Base-by-base conservation (phyloP, 2,888 invertebrate genomes). In the Philopedon plagiatum region DNA sequence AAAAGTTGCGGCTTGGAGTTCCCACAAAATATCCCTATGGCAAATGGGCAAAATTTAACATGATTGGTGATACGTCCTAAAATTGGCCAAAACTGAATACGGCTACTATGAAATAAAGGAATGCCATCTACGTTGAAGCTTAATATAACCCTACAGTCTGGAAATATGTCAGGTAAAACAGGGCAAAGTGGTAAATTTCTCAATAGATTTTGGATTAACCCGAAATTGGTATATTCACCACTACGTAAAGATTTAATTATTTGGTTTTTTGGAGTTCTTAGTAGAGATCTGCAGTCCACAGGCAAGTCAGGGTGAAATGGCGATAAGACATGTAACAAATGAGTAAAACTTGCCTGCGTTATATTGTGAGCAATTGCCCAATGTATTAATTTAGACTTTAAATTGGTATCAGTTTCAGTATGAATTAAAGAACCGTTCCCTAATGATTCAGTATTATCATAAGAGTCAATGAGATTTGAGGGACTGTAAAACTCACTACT, bases 71-170 rank as follows among this genome's bases (percentile, higher is more conserved):
- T 51, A 13, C n/a, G 29, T 26, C 51, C 4, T 13, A 51, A 51
- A 13, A 51, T 51, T 5, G 51, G 51, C 21, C 51, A 51, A 26
- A 51, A 51, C 13, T 51, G 51, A 11, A 51, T 51, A 29, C 13
- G 18, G 23, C 23, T 51, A 15, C 51, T 51, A 5, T 51, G 0
- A 51, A 51, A 51, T 26, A 51, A 23, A 26, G 51, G 51, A 5
- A 51, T 51, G 0, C 51, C 51, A 51, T 51, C 51, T 21, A 51
- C 5, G 13, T 51, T 51, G 7, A 51, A 51, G 7, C 51, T 51
- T 23, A 51, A 29, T 11, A 5, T n/a, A 26, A 21, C 7, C 29
- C 8, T 51, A 56, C 15, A 5, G 1, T 39, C 15, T 1, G 1
- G 39, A 39, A 39, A 39, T 15, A 39, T 39, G 15, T 37, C 37